phyloP scores from a whole-genome alignment of 2,797 vertebrate species.

The Triplophysa yarkandensis region DNA sequence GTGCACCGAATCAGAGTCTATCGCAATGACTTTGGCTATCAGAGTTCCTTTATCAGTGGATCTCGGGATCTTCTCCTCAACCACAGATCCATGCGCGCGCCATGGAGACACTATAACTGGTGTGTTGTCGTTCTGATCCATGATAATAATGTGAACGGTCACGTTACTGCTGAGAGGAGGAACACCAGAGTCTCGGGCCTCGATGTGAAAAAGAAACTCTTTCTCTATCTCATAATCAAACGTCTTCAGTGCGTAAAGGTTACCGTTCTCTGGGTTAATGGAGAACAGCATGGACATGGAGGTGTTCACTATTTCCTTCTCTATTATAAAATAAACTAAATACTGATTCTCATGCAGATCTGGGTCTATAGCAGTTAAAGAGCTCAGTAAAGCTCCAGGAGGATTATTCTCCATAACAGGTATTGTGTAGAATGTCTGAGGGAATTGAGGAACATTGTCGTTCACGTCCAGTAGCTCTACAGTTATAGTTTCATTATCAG shows the following conservation, averaged over 20 bases:
- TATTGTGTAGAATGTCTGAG: conserved; percentile 52
- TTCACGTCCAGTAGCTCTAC: conserved; percentile 70
- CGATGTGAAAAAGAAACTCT: conserved; percentile 62
- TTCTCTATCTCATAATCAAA: conserved; percentile 67
- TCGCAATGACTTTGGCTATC: conserved; percentile 63
- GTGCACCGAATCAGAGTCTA: conserved; percentile 59
- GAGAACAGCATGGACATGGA: conserved; percentile 62
- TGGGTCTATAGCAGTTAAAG: conserved; percentile 60
- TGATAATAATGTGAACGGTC: conserved; percentile 59
- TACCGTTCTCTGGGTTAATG: conserved; percentile 63
- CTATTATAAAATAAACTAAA: conserved; percentile 64
- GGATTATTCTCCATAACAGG: conserved; percentile 59
- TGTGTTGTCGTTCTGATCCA: conserved; percentile 65
- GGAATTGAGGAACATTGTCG: conserved; percentile 70
- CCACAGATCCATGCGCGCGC: conserved; percentile 57
- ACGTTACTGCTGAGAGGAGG: conserved; percentile 60
- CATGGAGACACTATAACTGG: conserved; percentile 64
- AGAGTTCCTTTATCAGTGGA: conserved; percentile 61
- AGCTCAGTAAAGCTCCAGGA: conserved; percentile 55
- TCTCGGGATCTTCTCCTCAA: conserved; percentile 59
- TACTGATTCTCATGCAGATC: conserved; percentile 66
- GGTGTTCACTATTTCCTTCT: conserved; percentile 58
- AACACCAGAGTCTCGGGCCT: conserved; percentile 62
- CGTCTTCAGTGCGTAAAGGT: conserved; percentile 63
- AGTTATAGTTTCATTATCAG: conserved; percentile 60